These are phyloP conservation scores for Plumapathes pennacea DNA, from an alignment of 92 coral and sea anemone genomes.

Conservation along the genomic window DNA sequence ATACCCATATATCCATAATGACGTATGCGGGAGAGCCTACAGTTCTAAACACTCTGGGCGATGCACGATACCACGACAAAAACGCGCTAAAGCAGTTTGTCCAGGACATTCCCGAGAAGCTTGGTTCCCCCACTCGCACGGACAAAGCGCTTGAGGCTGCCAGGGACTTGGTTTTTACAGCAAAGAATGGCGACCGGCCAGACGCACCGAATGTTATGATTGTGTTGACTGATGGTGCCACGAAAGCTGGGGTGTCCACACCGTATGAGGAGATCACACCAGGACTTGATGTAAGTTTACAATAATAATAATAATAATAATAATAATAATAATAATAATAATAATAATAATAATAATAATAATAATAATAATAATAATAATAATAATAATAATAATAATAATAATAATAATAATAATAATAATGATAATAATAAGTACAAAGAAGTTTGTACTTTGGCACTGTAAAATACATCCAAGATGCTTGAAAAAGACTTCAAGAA, in stretches of 20 bases:
- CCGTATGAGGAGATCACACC: neutral
- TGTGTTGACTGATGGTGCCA: conserved; percentile 11
- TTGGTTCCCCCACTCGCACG: conserved; percentile 8
- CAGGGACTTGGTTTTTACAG: neutral
- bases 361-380: too few relatives aligned
- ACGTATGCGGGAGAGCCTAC: neutral
- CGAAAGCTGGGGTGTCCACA: neutral
- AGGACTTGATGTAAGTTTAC: conserved; percentile 15
- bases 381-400: too few relatives aligned
- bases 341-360: too few relatives aligned
- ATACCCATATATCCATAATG: conserved; percentile 14
- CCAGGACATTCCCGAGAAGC: neutral
- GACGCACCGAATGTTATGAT: conserved; percentile 17
- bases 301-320: too few relatives aligned
- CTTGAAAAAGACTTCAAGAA: too few relatives aligned
- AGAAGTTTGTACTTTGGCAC: too few relatives aligned
- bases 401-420: too few relatives aligned
- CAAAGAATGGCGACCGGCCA: conserved; percentile 10
- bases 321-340: too few relatives aligned
- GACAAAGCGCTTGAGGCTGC: conserved; percentile 5
- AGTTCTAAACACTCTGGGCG: conserved; percentile 5
- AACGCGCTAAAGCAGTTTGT: neutral
- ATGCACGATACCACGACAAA: conserved; percentile 1
- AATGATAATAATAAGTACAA: too few relatives aligned
- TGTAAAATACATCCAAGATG: too few relatives aligned